These are phyloP conservation scores for Lepidocyrtoides sp. DNA, from an alignment of 2,888 invertebrate species.

Conservation along the genomic window DNA sequence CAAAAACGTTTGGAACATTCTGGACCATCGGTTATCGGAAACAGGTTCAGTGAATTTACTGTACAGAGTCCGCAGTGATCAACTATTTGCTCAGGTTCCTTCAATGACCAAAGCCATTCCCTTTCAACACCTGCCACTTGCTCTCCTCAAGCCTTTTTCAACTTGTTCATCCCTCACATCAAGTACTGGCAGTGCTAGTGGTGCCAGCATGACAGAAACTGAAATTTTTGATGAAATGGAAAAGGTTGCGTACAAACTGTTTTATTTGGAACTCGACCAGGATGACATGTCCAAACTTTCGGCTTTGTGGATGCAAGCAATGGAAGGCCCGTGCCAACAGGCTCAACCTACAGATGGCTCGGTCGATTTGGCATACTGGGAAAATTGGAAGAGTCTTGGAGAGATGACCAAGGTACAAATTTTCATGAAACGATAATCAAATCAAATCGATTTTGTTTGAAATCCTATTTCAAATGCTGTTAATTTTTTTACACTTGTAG, in stretches of 20 bases:
- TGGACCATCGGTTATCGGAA: background rate
- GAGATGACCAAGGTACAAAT: constrained; percentile 57
- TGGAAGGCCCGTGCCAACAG: constrained; percentile 35
- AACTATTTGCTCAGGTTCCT: background rate
- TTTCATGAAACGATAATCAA: background rate
- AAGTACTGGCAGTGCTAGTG: no score
- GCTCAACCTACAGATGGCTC: constrained; percentile 29
- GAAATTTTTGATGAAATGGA: constrained; percentile 50
- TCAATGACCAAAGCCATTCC: background rate
- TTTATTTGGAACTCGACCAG: constrained; percentile 22
- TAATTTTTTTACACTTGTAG: background rate
- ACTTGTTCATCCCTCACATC: background rate
- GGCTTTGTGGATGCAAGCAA: constrained; percentile 60
- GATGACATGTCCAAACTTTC: constrained; percentile 28
- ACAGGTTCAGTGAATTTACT: background rate
- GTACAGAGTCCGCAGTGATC: background rate
- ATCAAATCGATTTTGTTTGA: background rate
- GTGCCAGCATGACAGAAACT: no score
- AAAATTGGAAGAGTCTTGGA: constrained; percentile 66
- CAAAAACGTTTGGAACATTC: background rate
- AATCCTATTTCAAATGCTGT: background rate
- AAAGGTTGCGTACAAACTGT: constrained; percentile 31
- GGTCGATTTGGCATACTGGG: constrained; percentile 39
- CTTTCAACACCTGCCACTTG: background rate
- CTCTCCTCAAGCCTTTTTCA: background rate